These are phyloP conservation scores for Craseonycteris thonglongyai DNA, from an alignment of 2,113 vertebrate species.

Conservation along the genomic window DNA sequence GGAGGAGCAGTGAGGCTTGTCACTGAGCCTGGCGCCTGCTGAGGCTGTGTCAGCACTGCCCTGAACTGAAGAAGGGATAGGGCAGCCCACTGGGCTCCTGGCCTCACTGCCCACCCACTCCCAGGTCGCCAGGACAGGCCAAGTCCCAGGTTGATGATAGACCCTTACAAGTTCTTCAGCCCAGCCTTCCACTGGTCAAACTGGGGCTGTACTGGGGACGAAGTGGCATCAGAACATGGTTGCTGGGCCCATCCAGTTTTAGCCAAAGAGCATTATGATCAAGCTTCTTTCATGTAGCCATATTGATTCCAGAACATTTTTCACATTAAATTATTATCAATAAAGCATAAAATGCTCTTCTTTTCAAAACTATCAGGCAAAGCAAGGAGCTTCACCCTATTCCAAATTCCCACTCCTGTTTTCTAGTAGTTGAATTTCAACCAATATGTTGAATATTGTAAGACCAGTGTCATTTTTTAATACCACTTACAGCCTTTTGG, in stretches of 20 bases:
- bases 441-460: constrained; percentile 71
- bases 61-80: background rate
- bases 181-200: background rate
- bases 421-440: constrained; percentile 68
- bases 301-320: background rate
- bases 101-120: background rate
- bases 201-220: background rate
- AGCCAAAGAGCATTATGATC: background rate
- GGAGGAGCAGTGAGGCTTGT: background rate
- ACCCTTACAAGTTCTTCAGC: background rate
- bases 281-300: background rate
- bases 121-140: background rate
- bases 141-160: background rate
- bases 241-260: background rate
- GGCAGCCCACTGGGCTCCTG: background rate
- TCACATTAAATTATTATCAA: background rate
- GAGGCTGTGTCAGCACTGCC: rapidly evolving
- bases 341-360: background rate
- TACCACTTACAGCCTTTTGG: constrained; percentile 64
- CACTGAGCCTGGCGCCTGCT: background rate
- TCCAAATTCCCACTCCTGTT: background rate
- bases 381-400: background rate
- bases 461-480: constrained; percentile 66
- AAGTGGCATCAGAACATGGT: background rate
- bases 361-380: background rate